phyloP scores from a whole-genome alignment of 2,888 invertebrate species.

The Pyrrhia umbra region DNA sequence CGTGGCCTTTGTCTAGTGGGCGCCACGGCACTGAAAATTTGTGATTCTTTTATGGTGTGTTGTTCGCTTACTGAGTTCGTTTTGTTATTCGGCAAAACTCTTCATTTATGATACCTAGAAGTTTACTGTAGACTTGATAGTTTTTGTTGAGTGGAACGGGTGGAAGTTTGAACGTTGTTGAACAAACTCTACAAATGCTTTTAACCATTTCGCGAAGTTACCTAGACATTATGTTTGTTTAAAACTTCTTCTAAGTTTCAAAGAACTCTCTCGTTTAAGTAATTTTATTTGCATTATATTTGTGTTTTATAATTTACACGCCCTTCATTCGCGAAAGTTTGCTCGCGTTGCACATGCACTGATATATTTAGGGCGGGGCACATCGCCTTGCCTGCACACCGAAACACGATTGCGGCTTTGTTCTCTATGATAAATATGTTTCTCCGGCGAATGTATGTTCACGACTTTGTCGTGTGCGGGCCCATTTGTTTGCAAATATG shows the following conservation, averaged over 20 bases:
- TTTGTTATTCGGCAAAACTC: conserved; percentile 7
- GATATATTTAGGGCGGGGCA: conserved; percentile 57
- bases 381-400: conserved; percentile 54
- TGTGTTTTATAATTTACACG: conserved; percentile 4
- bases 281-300: neutral
- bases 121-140: too few relatives aligned
- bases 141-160: too few relatives aligned
- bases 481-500: conserved; percentile 37
- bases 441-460: conserved; percentile 62
- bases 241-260: too few relatives aligned
- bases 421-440: conserved; percentile 62
- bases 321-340: conserved; percentile 40
- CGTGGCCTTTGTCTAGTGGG: conserved; percentile 75
- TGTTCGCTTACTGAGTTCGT: conserved; percentile 12
- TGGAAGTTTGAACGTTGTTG: too few relatives aligned
- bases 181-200: too few relatives aligned
- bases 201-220: too few relatives aligned
- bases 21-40: conserved; percentile 63
- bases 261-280: too few relatives aligned
- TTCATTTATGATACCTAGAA: too few relatives aligned
- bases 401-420: conserved; percentile 66
- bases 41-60: conserved; percentile 56
- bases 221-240: too few relatives aligned
- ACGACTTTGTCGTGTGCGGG: conserved; percentile 58
- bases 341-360: conserved; percentile 50